Base-by-base conservation (phyloP, 2,888 invertebrate species). In the Drosophila birchii region DNA sequence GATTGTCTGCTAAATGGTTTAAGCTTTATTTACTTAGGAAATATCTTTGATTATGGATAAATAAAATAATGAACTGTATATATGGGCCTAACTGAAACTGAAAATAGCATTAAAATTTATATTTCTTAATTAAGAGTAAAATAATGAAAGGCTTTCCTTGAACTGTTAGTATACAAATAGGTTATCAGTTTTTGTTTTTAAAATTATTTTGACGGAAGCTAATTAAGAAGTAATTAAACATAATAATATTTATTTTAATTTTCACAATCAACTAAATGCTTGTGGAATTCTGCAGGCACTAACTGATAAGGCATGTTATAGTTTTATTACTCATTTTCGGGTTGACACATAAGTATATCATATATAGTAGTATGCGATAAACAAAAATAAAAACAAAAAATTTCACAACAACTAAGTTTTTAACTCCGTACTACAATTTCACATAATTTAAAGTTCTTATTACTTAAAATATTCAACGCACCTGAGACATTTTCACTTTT, bases 401-500 rank as follows among this genome's bases (percentile, higher is more conserved):
- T 8, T 49, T 32, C 8, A 9, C 9, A 51, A 34, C 0, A 34
- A 34, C 9, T 16, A 9, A 16, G 16, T 16, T 20, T 49, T 3
- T 0, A n/a, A 26, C 1, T n/a, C 1, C 5, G 9, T n/a, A 5
- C 26, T n/a, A 0, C 16, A 16, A 2, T 26, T 26, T n/a, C 45
- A 11, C 5, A n/a, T 26, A n/a, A 26, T 26, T n/a, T 9, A 5
- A 16, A n/a, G 5, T 2, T 1, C 14, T 18, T 5, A 20, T 18
- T 8, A n/a, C 2, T 5, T 11, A 45, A 16, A 11, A 16, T 26
- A 5, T 26, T 14, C 20, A 44, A 44, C 44, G 23, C 20, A 34
- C 23, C n/a, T 57, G 57, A 20, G 44, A 44, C 23, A 44, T 34
- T 57, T 43, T 57, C 18, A 16, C 29, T 32, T 43, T 16, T 43